A percentile compares a stretch with the other conserved stretches of the same genome.
phyloP scores from a whole-genome alignment of 2,888 invertebrate genomes.

The Drosophila lacicola region DNA sequence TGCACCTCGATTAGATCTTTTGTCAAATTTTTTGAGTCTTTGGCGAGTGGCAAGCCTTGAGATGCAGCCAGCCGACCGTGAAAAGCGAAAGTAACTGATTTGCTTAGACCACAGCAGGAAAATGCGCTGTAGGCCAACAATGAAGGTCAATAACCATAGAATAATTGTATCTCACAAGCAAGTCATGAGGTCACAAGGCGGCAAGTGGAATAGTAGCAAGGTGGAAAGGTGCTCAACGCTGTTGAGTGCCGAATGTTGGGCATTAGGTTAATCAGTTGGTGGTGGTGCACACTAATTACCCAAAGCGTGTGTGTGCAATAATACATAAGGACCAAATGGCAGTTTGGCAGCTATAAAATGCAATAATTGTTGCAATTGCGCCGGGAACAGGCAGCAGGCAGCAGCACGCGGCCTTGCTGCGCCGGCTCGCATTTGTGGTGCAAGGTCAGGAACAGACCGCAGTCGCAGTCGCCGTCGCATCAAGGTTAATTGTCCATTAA shows the following conservation, averaged over 20 bases:
- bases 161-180: conserved; percentile 4
- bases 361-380: conserved; percentile 69
- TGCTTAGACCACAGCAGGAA: conserved; percentile 32
- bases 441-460: conserved; percentile 60
- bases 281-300: conserved; percentile 53
- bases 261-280: conserved; percentile 37
- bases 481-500: conserved; percentile 81
- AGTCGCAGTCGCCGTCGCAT: conserved; percentile 36
- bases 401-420: conserved; percentile 35
- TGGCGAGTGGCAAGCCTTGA: conserved; percentile 4
- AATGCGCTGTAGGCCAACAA: not conserved
- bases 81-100: conserved; percentile 48
- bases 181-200: conserved; percentile 7
- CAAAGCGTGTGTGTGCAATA: conserved; percentile 49
- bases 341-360: conserved; percentile 60
- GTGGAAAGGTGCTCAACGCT: conserved; percentile 5
- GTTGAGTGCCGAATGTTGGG: conserved; percentile 5
- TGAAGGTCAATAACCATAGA: conserved; percentile 15
- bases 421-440: conserved; percentile 36
- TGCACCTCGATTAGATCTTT: not conserved
- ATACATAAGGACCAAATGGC: conserved; percentile 63
- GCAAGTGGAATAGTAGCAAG: conserved; percentile 11
- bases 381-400: conserved; percentile 16
- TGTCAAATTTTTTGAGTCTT: not conserved
- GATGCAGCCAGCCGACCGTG: conserved; percentile 14